phyloP scores from a whole-genome alignment of 2,797 vertebrate genomes.

The Okamejei kenojei region DNA sequence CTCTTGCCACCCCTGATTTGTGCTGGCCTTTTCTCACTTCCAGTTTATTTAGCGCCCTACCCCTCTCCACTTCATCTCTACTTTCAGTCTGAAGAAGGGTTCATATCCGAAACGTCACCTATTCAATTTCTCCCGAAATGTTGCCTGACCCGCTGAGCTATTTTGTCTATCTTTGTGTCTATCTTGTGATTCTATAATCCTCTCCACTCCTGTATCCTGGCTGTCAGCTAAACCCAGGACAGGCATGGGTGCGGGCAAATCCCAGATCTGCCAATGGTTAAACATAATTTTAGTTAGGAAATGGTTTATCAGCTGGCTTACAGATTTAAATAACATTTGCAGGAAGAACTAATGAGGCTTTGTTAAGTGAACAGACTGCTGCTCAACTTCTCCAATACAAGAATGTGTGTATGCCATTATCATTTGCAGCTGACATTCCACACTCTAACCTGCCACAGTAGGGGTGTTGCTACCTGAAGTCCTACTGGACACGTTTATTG shows the following conservation, averaged over 20 bases:
- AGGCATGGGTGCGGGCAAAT: neutral
- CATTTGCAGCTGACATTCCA: constrained; percentile 23
- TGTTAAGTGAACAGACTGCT: constrained; percentile 23
- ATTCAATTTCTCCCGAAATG: too few relatives aligned
- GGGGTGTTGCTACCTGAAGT: neutral
- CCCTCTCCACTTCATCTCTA: too few relatives aligned
- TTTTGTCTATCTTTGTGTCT: too few relatives aligned
- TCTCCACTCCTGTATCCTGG: neutral
- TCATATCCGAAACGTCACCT: too few relatives aligned
- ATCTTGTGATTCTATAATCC: neutral
- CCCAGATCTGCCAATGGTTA: neutral
- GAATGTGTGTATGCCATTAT: constrained; percentile 16
- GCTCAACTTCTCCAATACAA: neutral
- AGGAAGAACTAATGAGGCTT: neutral
- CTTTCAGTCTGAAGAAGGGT: too few relatives aligned
- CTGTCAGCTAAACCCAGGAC: neutral
- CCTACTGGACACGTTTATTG: neutral
- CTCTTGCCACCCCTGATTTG: too few relatives aligned
- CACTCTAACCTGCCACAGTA: neutral
- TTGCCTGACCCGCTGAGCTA: too few relatives aligned
- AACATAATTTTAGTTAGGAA: neutral
- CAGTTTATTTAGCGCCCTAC: too few relatives aligned
- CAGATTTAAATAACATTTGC: constrained; percentile 1
- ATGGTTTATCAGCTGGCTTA: neutral
- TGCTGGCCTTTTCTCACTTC: neutral